Percentiles rank a stretch among this genome's conserved stretches.
phyloP scores from a whole-genome alignment of 2,113 vertebrate species.

The Prietella phreatophila region DNA sequence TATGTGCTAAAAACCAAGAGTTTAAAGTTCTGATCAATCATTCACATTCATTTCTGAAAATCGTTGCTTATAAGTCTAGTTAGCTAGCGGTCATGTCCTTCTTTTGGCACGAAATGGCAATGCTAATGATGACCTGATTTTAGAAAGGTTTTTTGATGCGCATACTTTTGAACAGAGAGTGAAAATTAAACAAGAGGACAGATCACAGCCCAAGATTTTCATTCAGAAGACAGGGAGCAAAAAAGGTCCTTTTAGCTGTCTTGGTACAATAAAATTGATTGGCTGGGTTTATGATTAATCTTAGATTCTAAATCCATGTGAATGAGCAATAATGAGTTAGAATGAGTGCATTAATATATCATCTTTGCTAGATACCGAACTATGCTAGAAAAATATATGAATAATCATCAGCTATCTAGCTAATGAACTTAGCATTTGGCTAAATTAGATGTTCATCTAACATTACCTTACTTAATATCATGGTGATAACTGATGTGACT shows the following conservation, averaged over 20 bases:
- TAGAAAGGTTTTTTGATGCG: neutral
- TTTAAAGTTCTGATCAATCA: no score
- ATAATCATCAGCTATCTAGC: no score
- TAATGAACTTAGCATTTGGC: neutral
- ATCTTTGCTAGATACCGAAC: neutral
- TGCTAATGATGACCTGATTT: no score
- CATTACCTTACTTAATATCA: neutral
- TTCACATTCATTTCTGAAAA: no score
- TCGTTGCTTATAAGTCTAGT: no score
- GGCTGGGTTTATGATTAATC: no score
- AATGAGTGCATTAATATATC: neutral
- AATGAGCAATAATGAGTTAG: neutral
- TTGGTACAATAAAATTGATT: no score
- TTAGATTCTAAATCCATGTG: neutral
- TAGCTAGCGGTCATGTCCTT: no score
- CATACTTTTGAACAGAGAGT: neutral
- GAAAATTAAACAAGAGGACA: neutral
- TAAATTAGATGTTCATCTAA: neutral
- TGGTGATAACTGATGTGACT: neutral
- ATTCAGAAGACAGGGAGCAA: neutral
- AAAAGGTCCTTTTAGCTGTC: neutral
- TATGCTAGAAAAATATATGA: no score
- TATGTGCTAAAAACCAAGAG: neutral
- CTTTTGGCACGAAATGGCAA: no score
- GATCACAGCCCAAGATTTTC: neutral